Percentiles rank a stretch among this genome's conserved stretches.
Evolutionary conservation across 2,113 vertebrate species (phyloP).

Genomic region (Narcine bancroftii): DNA sequence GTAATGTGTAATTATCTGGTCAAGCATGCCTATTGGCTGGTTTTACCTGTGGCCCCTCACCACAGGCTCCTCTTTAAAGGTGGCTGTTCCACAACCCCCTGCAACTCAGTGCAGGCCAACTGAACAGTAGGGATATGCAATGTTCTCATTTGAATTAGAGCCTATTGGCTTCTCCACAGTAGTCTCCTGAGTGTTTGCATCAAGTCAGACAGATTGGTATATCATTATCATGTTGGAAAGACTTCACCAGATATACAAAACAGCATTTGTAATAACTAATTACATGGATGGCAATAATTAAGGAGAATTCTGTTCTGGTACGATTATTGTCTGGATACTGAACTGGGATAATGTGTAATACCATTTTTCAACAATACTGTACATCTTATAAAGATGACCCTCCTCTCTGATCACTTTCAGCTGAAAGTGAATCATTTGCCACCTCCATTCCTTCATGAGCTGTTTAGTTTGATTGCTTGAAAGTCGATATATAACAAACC

Average conservation of each 20-base stretch:
- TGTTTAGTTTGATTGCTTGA: neutral
- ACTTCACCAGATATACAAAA: neutral
- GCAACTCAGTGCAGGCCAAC: too few relatives aligned
- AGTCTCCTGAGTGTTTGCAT: too few relatives aligned
- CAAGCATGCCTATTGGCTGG: too few relatives aligned
- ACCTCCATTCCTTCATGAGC: neutral
- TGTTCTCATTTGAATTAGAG: too few relatives aligned
- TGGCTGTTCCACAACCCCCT: too few relatives aligned
- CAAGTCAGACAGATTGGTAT: too few relatives aligned
- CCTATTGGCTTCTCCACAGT: too few relatives aligned
- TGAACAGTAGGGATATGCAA: too few relatives aligned
- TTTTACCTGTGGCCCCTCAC: too few relatives aligned
- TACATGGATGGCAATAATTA: neutral
- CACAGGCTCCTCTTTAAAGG: too few relatives aligned
- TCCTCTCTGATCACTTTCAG: too few relatives aligned
- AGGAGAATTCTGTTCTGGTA: neutral
- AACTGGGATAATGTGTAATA: neutral
- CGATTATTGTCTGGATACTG: neutral
- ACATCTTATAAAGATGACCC: neutral
- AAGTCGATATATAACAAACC: neutral
- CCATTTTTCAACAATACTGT: neutral
- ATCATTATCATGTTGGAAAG: neutral
- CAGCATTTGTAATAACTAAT: neutral
- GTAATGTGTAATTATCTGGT: too few relatives aligned
- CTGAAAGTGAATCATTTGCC: neutral